Conservation (phyloP, 2,797 vertebrate species). For the Muscicapa striata region DNA sequence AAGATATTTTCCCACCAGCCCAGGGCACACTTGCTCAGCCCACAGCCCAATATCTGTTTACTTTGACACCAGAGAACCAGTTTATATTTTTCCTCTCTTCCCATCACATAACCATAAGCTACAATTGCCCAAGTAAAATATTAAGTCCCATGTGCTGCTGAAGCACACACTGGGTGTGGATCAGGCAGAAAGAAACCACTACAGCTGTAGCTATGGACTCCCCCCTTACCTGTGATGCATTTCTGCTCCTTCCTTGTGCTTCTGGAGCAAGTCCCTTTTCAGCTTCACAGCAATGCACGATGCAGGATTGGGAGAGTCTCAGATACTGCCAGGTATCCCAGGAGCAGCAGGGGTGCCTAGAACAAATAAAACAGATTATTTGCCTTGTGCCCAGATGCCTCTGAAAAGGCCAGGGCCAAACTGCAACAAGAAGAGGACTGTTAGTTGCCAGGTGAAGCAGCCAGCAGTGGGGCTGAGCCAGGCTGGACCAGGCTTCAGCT, state of each 20-base stretch:
- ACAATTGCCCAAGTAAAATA: not conserved
- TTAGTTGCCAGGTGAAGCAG: not conserved
- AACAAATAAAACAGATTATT: not conserved
- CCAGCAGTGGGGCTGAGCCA: not conserved
- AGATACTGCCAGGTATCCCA: not conserved
- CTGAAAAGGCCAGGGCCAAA: not conserved
- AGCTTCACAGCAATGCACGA: not conserved
- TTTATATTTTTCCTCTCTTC: not conserved
- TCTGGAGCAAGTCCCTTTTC: not conserved
- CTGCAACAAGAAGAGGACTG: not conserved
- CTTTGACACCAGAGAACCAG: not conserved
- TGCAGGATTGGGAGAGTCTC: not conserved
- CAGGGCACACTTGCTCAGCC: not conserved
- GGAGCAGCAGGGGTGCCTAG: not conserved
- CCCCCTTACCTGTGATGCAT: conserved; percentile 16
- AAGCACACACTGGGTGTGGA: not conserved
- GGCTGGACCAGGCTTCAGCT: not conserved
- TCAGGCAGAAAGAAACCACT: not conserved
- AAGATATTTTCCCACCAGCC: not conserved
- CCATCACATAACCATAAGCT: not conserved
- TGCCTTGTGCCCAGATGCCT: not conserved
- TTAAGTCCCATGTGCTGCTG: not conserved
- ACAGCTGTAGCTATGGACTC: not conserved
- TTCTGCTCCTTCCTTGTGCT: not conserved
- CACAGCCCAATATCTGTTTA: not conserved